Evolutionary conservation across 2,797 vertebrate species (phyloP).

Genomic region (Tamandua tetradactyla): DNA sequence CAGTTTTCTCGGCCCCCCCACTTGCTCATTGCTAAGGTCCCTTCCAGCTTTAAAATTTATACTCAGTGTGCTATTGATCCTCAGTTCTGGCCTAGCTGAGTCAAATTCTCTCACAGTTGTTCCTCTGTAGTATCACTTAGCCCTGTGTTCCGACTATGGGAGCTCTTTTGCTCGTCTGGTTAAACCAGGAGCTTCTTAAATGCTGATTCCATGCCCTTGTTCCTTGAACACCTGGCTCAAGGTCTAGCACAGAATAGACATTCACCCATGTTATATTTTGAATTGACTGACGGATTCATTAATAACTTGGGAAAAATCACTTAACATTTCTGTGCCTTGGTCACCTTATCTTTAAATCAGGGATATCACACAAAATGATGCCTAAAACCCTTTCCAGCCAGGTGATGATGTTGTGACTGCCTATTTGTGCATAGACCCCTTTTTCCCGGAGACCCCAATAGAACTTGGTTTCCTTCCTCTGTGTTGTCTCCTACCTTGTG

Average conservation of each 20-base stretch:
- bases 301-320: not conserved
- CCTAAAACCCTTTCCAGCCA: not conserved
- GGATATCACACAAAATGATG: not conserved
- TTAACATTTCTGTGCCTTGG: not conserved
- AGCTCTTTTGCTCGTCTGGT: not conserved
- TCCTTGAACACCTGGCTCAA: not conserved
- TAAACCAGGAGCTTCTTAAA: not conserved
- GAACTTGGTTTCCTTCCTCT: not conserved
- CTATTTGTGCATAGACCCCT: not conserved
- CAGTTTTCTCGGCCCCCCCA: not conserved
- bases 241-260: not conserved
- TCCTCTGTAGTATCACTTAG: not conserved
- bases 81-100: not conserved
- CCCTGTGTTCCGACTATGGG: not conserved
- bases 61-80: not conserved
- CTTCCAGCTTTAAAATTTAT: not conserved
- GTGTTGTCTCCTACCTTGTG: not conserved
- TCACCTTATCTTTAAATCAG: not conserved
- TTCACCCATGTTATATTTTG: not conserved
- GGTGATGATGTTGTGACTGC: not conserved
- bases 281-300: conserved; percentile 3
- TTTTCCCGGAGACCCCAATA: not conserved
- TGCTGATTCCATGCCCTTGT: not conserved
- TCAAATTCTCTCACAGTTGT: not conserved
- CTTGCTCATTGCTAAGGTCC: not conserved